phyloP scores from a whole-genome alignment of 1,140 invertebrate species.

The Drosophila punjabiensis region DNA sequence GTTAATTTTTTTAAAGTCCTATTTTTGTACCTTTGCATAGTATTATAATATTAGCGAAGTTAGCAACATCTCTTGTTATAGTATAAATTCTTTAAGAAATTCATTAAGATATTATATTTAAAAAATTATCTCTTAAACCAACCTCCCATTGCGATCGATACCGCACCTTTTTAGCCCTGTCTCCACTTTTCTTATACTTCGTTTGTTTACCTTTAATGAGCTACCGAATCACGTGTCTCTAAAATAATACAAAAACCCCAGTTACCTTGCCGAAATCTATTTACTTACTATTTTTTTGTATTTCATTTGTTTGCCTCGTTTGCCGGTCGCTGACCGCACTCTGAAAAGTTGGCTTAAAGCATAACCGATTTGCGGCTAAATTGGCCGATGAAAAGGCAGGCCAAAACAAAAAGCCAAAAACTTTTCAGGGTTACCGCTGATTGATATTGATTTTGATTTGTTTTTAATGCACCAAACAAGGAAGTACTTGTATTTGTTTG shows the following conservation, averaged over 20 bases:
- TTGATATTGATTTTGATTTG: constrained; percentile 49
- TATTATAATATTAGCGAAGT: too few relatives aligned
- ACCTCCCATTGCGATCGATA: background rate
- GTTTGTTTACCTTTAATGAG: constrained; percentile 44
- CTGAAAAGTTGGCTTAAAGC: constrained; percentile 21
- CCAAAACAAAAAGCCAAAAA: constrained; percentile 41
- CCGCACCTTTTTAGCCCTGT: constrained; percentile 1
- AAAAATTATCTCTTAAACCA: background rate
- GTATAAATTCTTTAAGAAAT: background rate
- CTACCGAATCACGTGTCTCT: constrained; percentile 45
- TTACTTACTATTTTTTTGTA: constrained; percentile 22
- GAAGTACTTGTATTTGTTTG: constrained; percentile 22
- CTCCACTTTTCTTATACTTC: background rate
- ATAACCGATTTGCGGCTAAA: constrained; percentile 44
- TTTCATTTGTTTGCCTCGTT: constrained; percentile 38
- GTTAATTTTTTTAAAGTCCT: too few relatives aligned
- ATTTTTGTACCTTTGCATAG: too few relatives aligned
- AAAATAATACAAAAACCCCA: constrained; percentile 40
- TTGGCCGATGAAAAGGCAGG: constrained; percentile 40
- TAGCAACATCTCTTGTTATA: too few relatives aligned
- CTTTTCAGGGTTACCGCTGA: constrained; percentile 35
- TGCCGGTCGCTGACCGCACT: constrained; percentile 44
- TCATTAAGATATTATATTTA: background rate
- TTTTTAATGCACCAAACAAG: constrained; percentile 56
- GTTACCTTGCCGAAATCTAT: constrained; percentile 52